Percentiles rank a stretch among this genome's conserved stretches.
phyloP scores from a whole-genome alignment of 2,888 invertebrate species.

The Leucoptera coffeella region DNA sequence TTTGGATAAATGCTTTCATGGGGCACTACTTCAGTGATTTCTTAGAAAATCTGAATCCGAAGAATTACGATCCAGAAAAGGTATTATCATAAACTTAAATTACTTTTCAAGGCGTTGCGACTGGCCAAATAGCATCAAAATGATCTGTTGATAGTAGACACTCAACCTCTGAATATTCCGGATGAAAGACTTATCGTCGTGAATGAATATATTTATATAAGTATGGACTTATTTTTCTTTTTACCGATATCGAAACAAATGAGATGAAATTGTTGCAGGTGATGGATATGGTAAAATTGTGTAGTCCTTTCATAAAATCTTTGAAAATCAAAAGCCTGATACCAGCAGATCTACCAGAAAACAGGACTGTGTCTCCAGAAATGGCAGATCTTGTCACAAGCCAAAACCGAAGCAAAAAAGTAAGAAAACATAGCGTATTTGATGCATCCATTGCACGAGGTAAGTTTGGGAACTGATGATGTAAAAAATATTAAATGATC shows the following conservation, averaged over 20 bases:
- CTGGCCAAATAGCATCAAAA: too few species aligned
- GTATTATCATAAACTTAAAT: slow-evolving; percentile 14
- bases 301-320: slow-evolving; percentile 33
- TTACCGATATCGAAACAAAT: too few species aligned
- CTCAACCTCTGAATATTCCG: too few species aligned
- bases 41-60: slow-evolving; percentile 40
- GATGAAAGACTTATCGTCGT: too few species aligned
- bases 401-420: slow-evolving; percentile 16
- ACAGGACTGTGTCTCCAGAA: slow-evolving; percentile 36
- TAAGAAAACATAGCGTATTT: slow-evolving; percentile 12
- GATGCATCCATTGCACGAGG: slow-evolving; percentile 25
- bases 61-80: slow-evolving; percentile 43
- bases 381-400: slow-evolving; percentile 34
- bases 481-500: too few species aligned
- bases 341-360: slow-evolving; percentile 32
- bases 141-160: too few species aligned
- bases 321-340: slow-evolving; percentile 30
- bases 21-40: slow-evolving; percentile 36
- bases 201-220: too few species aligned
- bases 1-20: slow-evolving; percentile 38
- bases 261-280: slow-evolving; percentile 16
- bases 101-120: too few species aligned
- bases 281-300: slow-evolving; percentile 31
- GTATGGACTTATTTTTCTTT: too few species aligned
- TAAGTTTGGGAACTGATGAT: slow-evolving; percentile 7